Percentiles rank a stretch among this genome's conserved stretches.
Evolutionary conservation across 2,888 invertebrate species (phyloP).

Genomic region (Phymatocera aterrima): DNA sequence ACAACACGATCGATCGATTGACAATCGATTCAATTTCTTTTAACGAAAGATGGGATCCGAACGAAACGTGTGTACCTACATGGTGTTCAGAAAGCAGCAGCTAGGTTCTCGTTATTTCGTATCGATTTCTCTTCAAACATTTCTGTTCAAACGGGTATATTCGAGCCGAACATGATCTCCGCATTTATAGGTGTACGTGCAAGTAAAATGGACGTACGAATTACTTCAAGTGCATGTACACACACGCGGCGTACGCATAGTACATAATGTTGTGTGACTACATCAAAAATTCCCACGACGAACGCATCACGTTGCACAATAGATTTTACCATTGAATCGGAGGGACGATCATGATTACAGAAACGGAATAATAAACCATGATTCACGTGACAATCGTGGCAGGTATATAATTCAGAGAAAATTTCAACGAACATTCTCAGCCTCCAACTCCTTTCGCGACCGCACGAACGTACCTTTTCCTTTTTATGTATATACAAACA

Average conservation of each 20-base stretch:
- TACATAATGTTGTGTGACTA: not conserved
- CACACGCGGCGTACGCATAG: not conserved
- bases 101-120: not conserved
- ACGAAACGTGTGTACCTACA: not conserved
- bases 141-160: not conserved
- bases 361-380: not conserved
- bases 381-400: not conserved
- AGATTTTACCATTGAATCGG: not conserved
- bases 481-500: not conserved
- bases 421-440: not conserved
- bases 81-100: not conserved
- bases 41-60: not conserved
- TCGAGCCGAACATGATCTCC: not conserved
- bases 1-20: not conserved
- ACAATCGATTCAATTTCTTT: slow-evolving; percentile 15
- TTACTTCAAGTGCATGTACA: not conserved
- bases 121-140: not conserved
- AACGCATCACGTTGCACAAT: not conserved
- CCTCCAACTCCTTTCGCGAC: not conserved
- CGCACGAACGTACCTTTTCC: too few relatives aligned
- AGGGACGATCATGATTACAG: not conserved
- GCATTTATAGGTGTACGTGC: not conserved
- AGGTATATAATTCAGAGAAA: not conserved
- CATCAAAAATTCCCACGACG: not conserved
- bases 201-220: not conserved